Evolutionary conservation across 2,797 vertebrate genomes (phyloP).

Genomic region (Rhodeus uyekii): DNA sequence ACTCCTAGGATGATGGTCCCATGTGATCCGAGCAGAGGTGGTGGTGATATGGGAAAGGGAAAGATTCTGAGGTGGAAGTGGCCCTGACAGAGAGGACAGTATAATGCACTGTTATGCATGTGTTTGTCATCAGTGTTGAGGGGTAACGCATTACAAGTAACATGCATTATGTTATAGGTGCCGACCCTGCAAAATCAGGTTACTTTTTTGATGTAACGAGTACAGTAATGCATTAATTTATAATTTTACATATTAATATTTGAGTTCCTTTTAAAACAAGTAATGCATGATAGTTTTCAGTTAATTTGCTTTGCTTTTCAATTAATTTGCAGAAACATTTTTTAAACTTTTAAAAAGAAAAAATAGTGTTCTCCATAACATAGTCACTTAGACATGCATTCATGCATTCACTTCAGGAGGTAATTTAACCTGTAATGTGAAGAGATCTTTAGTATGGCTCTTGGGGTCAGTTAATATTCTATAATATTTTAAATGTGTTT

Average conservation of each 20-base stretch:
- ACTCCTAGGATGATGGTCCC: conserved; percentile 76
- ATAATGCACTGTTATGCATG: neutral
- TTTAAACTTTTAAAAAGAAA: neutral
- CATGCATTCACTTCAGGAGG: neutral
- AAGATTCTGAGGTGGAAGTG: conserved; percentile 90
- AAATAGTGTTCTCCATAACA: neutral
- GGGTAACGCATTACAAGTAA: neutral
- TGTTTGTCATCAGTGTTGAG: neutral
- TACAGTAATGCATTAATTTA: neutral
- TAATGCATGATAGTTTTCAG: neutral
- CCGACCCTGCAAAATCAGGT: neutral
- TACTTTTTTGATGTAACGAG: neutral
- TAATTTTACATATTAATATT: neutral
- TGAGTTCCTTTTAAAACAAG: neutral
- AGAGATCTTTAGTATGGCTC: neutral
- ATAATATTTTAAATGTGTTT: neutral
- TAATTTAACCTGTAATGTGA: neutral
- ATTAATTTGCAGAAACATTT: neutral
- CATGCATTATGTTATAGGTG: neutral
- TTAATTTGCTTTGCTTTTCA: neutral
- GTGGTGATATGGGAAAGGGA: conserved; percentile 82
- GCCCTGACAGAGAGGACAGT: conserved; percentile 73
- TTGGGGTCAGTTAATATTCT: neutral
- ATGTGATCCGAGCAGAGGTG: conserved; percentile 85
- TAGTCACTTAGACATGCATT: neutral